Conservation (phyloP, 2,113 vertebrate genomes). For the Chionis minor region DNA sequence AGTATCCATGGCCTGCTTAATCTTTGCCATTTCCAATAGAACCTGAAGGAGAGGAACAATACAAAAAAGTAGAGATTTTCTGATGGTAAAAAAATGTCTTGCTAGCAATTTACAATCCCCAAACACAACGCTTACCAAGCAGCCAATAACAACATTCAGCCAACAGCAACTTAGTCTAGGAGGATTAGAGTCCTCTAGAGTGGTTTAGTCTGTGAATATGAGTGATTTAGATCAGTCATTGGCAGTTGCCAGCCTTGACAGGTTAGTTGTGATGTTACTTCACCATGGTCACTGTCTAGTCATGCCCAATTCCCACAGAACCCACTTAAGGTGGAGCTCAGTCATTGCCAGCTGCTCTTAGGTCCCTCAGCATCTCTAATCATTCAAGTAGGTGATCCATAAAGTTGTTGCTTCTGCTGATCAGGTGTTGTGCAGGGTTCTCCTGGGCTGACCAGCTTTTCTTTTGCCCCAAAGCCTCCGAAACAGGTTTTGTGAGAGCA, state of each 20-base stretch:
- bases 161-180: neutral
- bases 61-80: neutral
- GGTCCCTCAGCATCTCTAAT: neutral
- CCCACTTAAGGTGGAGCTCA: neutral
- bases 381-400: neutral
- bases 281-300: neutral
- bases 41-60: neutral
- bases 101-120: neutral
- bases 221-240: neutral
- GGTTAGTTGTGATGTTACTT: neutral
- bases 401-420: neutral
- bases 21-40: neutral
- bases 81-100: neutral
- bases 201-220: neutral
- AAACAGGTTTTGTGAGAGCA: neutral
- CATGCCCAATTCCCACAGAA: neutral
- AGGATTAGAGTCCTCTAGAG: neutral
- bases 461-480: neutral
- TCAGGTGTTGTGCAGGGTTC: neutral
- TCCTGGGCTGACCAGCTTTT: neutral
- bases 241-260: neutral
- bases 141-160: neutral
- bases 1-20: neutral
- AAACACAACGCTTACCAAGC: neutral
- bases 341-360: neutral